Conservation (phyloP, 1,140 invertebrate species). For the Pogonognathellus flavescens region DNA sequence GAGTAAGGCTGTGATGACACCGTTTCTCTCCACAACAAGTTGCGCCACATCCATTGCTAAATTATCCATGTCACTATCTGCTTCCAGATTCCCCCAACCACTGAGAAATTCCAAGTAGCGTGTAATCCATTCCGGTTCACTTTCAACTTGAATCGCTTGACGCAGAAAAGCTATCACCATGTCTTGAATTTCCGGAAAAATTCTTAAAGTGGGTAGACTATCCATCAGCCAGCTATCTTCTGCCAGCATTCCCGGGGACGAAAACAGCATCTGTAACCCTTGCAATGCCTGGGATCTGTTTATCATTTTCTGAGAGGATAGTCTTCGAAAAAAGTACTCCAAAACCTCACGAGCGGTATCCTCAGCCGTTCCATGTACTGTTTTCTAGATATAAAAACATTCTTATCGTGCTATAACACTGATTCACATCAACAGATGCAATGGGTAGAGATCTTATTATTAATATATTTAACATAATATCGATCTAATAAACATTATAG, state of each 20-base stretch:
- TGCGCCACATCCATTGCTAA: constrained; percentile 82
- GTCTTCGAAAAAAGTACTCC: constrained; percentile 90
- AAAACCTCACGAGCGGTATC: constrained; percentile 81
- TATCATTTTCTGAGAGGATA: constrained; percentile 84
- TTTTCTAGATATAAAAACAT: constrained; percentile 53
- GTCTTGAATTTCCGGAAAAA: constrained; percentile 79
- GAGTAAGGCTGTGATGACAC: constrained; percentile 87
- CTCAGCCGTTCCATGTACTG: constrained; percentile 53
- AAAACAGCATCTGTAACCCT: constrained; percentile 78
- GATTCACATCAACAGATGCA: too few species aligned
- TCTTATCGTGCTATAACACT: too few species aligned
- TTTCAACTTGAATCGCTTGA: constrained; percentile 89
- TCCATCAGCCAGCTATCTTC: constrained; percentile 81
- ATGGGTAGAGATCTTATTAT: too few species aligned
- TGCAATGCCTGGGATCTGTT: constrained; percentile 81
- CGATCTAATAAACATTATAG: too few species aligned
- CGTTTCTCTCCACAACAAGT: constrained; percentile 92
- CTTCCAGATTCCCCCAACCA: constrained; percentile 53
- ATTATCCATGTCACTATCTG: constrained; percentile 55
- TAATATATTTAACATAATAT: constrained; percentile 15
- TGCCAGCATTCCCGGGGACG: constrained; percentile 67
- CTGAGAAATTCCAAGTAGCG: constrained; percentile 74
- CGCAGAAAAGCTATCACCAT: constrained; percentile 80
- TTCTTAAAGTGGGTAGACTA: constrained; percentile 80
- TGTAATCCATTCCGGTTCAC: constrained; percentile 71